Conservation (phyloP, 2,888 invertebrate species). For the Drosophila dives region DNA sequence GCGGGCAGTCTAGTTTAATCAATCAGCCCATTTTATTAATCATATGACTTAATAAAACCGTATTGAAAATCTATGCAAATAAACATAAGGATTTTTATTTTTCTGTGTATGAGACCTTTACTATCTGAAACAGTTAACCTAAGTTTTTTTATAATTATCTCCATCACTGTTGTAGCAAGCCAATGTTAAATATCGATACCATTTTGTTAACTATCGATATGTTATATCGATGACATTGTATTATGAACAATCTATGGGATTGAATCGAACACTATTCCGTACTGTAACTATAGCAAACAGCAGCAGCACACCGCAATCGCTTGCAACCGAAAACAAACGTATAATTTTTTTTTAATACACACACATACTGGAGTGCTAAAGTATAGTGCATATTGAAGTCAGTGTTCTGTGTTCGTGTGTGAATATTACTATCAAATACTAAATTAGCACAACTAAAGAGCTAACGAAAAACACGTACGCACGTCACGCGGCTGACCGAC, state of each 20-base stretch:
- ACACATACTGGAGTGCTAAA: conserved; percentile 31
- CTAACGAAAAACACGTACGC: conserved; percentile 62
- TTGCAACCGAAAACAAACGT: conserved; percentile 53
- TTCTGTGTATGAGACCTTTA: not conserved
- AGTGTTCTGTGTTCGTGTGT: conserved; percentile 53
- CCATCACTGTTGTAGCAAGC: not conserved
- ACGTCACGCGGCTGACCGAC: conserved; percentile 67
- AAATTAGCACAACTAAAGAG: conserved; percentile 67
- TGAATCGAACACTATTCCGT: conserved; percentile 38
- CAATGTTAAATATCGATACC: conserved; percentile 14
- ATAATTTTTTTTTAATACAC: conserved; percentile 41
- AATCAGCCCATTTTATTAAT: not conserved
- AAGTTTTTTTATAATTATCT: not conserved
- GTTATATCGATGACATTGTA: conserved; percentile 1
- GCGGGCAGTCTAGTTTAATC: not conserved
- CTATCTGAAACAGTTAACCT: not conserved
- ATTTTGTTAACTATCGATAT: not conserved
- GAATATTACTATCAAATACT: conserved; percentile 55
- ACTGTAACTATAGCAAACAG: conserved; percentile 51
- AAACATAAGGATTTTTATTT: not conserved
- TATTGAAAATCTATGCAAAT: not conserved
- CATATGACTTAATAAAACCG: not conserved
- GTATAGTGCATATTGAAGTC: conserved; percentile 48
- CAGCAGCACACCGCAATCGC: conserved; percentile 47
- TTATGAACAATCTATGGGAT: conserved; percentile 26